Base-by-base conservation (phyloP, 2,113 vertebrate genomes). In the Seriola aureovittata region DNA sequence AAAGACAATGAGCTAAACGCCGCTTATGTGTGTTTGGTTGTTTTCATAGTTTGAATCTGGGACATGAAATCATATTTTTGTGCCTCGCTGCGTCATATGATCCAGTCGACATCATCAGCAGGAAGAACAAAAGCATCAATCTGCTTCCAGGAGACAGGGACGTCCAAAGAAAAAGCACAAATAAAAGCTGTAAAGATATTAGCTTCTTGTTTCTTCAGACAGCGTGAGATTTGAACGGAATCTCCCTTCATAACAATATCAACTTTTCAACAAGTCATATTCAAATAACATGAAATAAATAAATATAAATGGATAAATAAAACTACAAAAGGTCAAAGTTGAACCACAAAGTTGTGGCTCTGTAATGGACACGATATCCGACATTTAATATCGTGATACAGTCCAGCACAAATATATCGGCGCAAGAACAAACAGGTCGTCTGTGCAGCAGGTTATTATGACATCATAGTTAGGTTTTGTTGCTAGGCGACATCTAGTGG, bases 41-140 rank as follows among this genome's bases (percentile, higher is more conserved):
- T 58, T 48, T 46, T 65, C 29, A 38, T 11, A 1, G 78, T 5
- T 84, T 25, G 40, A 63, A 57, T 34, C 3, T 0, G 60, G 52
- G 63, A 55, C 57, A 9, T 64, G 63, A 57, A 71, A 59, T 54
- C 12, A 5, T 55, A 10, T 65, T 55, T 71, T 54, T 66, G 74
- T 54, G 59, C 34, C 7, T 44, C 42, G 1, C 67, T 4, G 21
- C 5, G 34, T 19, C 62, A 78, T 12, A 68, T 73, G 80, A 59
- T 21, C 58, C 29, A 13, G 54, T 32, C 52, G 25, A 29, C 66
- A 42, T 71, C 54, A 38, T 71, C 63, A 38, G n/a, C 54, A 50
- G n/a, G 29, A 65, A 50, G 64, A 46, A 68, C 21, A 8, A 40
- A 52, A 63, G 65, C 29, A 6, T 8, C 11, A 5, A 19, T 21